Evolutionary conservation across 2,797 vertebrate genomes (phyloP).

Genomic region (Molossus alvarezi): DNA sequence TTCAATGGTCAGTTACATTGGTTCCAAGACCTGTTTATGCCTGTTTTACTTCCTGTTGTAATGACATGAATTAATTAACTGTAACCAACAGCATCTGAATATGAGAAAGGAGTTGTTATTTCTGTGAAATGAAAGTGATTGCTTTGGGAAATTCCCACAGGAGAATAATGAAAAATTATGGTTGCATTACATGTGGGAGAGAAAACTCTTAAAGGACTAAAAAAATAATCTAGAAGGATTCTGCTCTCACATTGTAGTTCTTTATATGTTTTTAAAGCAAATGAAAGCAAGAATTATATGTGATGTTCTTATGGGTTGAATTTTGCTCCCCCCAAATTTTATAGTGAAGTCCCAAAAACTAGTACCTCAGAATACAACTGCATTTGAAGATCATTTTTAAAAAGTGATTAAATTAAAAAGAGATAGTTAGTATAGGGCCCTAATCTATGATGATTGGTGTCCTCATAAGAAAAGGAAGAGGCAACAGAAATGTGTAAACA

Average conservation of each 20-base stretch:
- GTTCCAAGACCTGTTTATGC: not conserved
- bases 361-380: not conserved
- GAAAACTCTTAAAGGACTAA: not conserved
- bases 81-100: not conserved
- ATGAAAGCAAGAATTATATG: not conserved
- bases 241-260: not conserved
- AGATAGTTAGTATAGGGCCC: not conserved
- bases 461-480: not conserved
- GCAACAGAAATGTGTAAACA: not conserved
- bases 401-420: not conserved
- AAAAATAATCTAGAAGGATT: not conserved
- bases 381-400: not conserved
- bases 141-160: not conserved
- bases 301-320: not conserved
- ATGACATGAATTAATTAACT: constrained; percentile 16
- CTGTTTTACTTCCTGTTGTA: constrained; percentile 2
- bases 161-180: not conserved
- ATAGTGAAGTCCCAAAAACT: not conserved
- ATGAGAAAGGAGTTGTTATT: constrained; percentile 17
- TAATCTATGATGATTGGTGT: not conserved
- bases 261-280: constrained; percentile 55
- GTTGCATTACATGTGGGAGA: not conserved
- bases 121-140: not conserved
- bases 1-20: not conserved
- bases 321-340: too few species aligned